Evolutionary conservation across 1,140 invertebrate genomes (phyloP).

Genomic region (Eriocheir sinensis): DNA sequence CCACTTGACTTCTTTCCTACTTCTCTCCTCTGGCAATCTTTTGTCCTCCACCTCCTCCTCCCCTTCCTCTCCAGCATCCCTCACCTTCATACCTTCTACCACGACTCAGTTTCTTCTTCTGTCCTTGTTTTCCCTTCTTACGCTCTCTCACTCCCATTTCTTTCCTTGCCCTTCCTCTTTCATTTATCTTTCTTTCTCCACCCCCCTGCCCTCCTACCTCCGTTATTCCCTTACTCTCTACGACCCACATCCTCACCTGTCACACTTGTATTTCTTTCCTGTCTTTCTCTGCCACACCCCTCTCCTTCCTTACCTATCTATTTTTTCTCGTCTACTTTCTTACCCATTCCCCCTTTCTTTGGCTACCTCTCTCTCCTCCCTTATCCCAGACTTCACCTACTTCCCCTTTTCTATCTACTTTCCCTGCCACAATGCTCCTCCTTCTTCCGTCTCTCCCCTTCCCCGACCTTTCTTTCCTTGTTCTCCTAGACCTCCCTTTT

Average conservation of each 20-base stretch:
- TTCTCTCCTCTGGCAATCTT: conserved; percentile 3
- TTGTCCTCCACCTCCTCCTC: background rate
- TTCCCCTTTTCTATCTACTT: background rate
- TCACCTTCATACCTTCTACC: no score
- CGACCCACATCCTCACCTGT: no score
- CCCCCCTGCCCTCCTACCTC: no score
- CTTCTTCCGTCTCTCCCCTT: background rate
- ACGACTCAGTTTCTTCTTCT: background rate
- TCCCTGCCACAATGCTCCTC: background rate
- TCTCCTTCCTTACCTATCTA: no score
- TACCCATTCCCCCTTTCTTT: background rate
- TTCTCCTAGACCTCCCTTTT: background rate
- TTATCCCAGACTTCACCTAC: background rate
- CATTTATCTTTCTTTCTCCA: no score
- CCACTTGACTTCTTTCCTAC: no score
- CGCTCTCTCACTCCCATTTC: no score
- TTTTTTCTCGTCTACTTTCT: no score
- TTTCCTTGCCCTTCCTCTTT: no score
- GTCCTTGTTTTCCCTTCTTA: background rate
- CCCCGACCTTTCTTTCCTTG: background rate
- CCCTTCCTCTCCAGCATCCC: background rate
- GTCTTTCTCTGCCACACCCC: no score
- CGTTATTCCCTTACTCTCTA: no score
- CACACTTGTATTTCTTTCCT: no score
- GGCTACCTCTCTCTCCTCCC: background rate